A percentile compares a stretch with the other conserved stretches of the same genome.
Conservation (phyloP, 1,140 invertebrate species). For the Heliconius nattereri region DNA sequence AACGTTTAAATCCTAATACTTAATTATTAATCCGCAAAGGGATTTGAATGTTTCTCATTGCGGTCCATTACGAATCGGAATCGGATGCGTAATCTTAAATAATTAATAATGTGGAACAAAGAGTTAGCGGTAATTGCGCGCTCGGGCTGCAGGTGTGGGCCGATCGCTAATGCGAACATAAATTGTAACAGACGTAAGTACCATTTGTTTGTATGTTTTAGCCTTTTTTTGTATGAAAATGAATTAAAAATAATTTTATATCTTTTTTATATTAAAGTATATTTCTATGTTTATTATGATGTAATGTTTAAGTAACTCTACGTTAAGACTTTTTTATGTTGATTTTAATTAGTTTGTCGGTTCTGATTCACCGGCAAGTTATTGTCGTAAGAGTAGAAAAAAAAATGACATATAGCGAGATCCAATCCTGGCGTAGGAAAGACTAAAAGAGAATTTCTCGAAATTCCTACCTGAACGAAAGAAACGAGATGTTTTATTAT, state of each 20-base stretch:
- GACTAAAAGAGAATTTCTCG: no score
- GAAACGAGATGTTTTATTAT: no score
- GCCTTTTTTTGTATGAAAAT: neutral
- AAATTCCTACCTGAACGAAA: no score
- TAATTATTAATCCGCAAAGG: slow-evolving; percentile 3
- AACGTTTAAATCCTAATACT: neutral
- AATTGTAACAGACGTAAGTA: slow-evolving; percentile 20
- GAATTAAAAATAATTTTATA: no score
- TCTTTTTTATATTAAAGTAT: no score
- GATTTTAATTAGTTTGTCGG: no score
- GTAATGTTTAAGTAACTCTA: no score
- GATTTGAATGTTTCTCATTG: neutral
- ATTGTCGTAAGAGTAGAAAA: no score
- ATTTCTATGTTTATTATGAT: neutral
- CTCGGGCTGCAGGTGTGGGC: slow-evolving; percentile 45
- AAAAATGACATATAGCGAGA: no score
- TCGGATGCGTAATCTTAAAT: slow-evolving; percentile 50
- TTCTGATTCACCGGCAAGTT: no score
- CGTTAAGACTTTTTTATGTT: no score
- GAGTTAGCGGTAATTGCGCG: slow-evolving; percentile 52
- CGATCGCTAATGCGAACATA: slow-evolving; percentile 46
- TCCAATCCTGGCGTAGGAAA: no score
- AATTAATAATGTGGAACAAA: slow-evolving; percentile 62
- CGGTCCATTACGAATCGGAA: slow-evolving; percentile 32
- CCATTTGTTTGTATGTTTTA: neutral